Evolutionary conservation across 2,797 vertebrate genomes (phyloP).

Genomic region (Cirrhinus mrigala): DNA sequence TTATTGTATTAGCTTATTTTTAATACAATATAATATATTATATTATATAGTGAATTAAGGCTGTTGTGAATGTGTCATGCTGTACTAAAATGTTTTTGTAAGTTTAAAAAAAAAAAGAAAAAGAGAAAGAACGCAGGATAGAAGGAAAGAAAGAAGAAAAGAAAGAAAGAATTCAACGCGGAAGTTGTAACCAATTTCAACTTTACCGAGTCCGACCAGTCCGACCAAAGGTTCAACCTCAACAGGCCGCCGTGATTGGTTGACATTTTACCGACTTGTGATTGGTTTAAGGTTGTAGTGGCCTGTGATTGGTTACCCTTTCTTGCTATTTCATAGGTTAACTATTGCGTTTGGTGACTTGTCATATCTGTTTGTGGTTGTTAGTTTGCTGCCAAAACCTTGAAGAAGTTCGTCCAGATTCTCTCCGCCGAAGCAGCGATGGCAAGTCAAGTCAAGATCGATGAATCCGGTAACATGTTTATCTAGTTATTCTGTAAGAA

Average conservation of each 20-base stretch:
- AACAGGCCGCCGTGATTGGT: not conserved
- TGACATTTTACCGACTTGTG: not conserved
- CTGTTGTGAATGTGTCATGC: no score
- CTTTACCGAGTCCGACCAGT: not conserved
- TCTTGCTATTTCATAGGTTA: not conserved
- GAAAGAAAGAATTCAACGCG: not conserved
- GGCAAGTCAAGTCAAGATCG: not conserved
- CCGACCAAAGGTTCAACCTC: not conserved
- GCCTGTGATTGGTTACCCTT: not conserved
- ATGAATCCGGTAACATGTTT: constrained; percentile 19
- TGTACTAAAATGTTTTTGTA: no score
- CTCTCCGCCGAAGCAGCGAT: not conserved
- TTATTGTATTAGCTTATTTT: not conserved
- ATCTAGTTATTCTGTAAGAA: not conserved
- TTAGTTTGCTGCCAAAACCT: not conserved
- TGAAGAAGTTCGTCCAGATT: not conserved
- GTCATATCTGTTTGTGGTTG: not conserved
- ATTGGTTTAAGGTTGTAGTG: not conserved
- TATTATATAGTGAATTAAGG: no score
- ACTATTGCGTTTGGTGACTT: not conserved
- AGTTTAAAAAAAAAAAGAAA: no score
- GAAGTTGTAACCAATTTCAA: not conserved
- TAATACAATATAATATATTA: no score
- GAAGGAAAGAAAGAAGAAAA: not conserved
- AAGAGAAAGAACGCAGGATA: no score